Base-by-base conservation (phyloP, 2,113 vertebrate genomes). In the Elephantulus edwardii region DNA sequence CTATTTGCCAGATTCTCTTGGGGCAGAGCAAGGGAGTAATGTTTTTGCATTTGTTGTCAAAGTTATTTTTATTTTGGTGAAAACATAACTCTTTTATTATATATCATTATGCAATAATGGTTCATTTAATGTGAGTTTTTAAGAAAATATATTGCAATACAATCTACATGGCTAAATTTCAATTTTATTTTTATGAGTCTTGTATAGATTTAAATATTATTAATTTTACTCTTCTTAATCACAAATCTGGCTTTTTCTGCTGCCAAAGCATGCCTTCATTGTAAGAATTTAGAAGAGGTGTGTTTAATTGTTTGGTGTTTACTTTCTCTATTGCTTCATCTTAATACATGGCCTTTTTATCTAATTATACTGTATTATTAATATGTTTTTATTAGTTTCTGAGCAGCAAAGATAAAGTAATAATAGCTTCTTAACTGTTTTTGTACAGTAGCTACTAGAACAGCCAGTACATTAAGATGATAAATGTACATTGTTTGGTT, bases 351-450 rank as follows among this genome's bases (percentile, higher is more conserved):
- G 28, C 38, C 20, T 40, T 72, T 89, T 87, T 91, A n/a, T 82
- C 85, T 93, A 81, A 77, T 60, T 77, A 40, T 83, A 40, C 5
- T 80, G 83, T 75, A 91, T 93, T 89, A 91, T 91, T 91, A 93
- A 92, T 92, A 75, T 86, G 35, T 80, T 89, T 83, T 83, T 87
- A 88, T 93, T 94, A 85, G 70, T 93, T 94, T 90, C 79, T 68
- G 52, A 94, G 46, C 76, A 93, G 54, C 22, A 88, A 40, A 78
- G 38, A 87, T 92, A 87, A 91, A 83, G 40, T 66, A 40, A 52
- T 90, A 89, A 90, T 56, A 72, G 62, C 35, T 93, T 33, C 56
- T 81, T 92, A 87, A 84, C 89, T 78, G 89, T 46, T 89, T 87
- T 60, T 30, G 13, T 90, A 70, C 48, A 58, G 82, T 89, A 56